Evolutionary conservation across 2,113 vertebrate genomes (phyloP), one percentile per base, ranked within the genome.

Genomic region (Eulacestoma nigropectus): DNA sequence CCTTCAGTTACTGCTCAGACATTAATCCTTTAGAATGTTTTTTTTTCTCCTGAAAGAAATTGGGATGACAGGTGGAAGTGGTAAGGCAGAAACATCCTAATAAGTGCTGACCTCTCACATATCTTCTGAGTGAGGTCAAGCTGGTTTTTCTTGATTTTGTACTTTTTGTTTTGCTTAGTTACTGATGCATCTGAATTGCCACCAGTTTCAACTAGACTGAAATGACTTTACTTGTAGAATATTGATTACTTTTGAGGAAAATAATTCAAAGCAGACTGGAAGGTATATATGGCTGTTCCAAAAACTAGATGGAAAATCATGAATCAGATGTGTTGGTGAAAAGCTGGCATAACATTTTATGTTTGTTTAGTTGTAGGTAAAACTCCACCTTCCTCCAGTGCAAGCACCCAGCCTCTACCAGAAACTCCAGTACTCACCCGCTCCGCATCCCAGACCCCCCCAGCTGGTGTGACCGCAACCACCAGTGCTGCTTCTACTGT

Each of bases 371-470:
- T 91, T 89, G 73, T 95, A 98, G 99, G 98, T 93, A 99, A 99
- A 98, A 93, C 96, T 46, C 94, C 98, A 68, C 97, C 98, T 37
- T 96, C 98, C 78, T 96, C 98, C 22, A 97, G 94, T 67, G 81
- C 95, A 41, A 98, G 98, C 95, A 96, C 91, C 69, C 98, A 98
- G 59, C 97, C 98, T 80, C 98, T 98, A 16, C 98, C 98, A 10
- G 97, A 98, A 59, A 96, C 98, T 50, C 97, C 98, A 29, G 98
- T 98, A 25, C 98, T 98, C 84, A 96, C 98, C 86, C 97, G 98
- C 81, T 98, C 97, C 14, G 89, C 98, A 21, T 69, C 98, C 13
- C 98, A 99, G 83, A 98, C 98, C 44, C 98, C 92, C 17, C 95
- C 97, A 85, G 97, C 97, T 50, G 84, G 98, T 44, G 95, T 98